These are phyloP conservation scores for Cephus pulcher DNA, from an alignment of 2,888 invertebrate species.

Conservation along the genomic window DNA sequence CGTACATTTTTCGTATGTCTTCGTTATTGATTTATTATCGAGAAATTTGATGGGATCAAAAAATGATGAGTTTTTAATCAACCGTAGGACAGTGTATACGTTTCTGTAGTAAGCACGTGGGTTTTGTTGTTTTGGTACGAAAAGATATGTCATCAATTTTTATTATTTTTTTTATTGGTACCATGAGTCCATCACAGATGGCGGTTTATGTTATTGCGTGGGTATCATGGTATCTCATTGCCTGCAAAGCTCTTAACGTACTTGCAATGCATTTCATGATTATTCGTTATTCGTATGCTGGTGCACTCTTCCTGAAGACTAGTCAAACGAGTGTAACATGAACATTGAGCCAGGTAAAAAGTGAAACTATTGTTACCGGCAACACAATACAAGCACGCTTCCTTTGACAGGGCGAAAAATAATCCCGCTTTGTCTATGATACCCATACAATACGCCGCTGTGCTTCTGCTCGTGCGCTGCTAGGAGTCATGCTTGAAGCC, in stretches of 20 bases:
- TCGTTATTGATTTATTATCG: too few species aligned
- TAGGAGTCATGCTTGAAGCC: background rate
- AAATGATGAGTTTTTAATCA: background rate
- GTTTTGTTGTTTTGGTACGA: background rate
- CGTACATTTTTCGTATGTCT: too few species aligned
- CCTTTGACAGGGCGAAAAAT: slow-evolving; percentile 58
- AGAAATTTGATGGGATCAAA: too few species aligned
- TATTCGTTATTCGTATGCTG: background rate
- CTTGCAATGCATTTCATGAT: background rate
- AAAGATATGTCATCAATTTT: background rate
- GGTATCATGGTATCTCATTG: background rate
- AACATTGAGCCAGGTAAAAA: slow-evolving; percentile 44
- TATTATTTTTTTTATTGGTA: background rate
- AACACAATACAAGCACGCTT: slow-evolving; percentile 51
- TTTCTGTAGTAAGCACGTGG: background rate
- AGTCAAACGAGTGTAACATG: slow-evolving; percentile 59
- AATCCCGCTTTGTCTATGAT: slow-evolving; percentile 60
- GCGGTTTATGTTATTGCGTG: background rate
- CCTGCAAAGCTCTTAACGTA: background rate
- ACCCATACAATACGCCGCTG: slow-evolving; percentile 14
- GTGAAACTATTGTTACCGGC: slow-evolving; percentile 47
- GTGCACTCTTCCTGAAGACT: slow-evolving; percentile 42
- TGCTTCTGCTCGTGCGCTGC: background rate
- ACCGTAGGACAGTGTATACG: background rate
- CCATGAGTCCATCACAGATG: background rate